Evolutionary conservation across 2,888 invertebrate species (phyloP).

Genomic region (Lamellibrachia columna): DNA sequence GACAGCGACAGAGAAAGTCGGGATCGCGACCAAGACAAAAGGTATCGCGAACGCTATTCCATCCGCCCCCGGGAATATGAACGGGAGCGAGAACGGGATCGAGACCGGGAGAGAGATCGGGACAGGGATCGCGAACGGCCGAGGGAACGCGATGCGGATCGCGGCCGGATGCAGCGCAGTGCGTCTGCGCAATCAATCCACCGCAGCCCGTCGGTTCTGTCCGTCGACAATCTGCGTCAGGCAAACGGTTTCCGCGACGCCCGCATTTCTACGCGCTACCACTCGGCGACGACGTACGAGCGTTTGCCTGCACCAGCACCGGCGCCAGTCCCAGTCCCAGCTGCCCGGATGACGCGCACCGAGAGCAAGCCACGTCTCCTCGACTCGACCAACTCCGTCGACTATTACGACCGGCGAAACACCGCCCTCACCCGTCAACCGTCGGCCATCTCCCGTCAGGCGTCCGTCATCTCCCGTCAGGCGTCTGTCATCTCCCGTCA

Average conservation of each 20-base stretch:
- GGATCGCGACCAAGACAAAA: neutral
- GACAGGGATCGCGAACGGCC: neutral
- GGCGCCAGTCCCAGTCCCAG: neutral
- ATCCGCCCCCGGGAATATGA: neutral
- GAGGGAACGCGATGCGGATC: neutral
- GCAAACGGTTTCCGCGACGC: neutral
- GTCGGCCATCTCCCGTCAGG: neutral
- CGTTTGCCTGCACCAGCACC: neutral
- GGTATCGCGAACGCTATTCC: neutral
- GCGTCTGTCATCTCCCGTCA: neutral
- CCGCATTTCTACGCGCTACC: neutral
- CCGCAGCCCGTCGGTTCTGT: neutral
- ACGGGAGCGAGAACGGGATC: neutral
- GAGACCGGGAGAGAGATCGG: neutral
- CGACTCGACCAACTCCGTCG: neutral
- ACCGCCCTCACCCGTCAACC: neutral
- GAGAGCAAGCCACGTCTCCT: neutral
- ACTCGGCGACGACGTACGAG: conserved; percentile 5
- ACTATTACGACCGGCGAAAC: neutral
- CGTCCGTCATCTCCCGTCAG: neutral
- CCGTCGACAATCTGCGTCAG: neutral
- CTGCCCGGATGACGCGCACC: neutral
- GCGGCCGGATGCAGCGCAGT: neutral
- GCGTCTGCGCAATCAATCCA: neutral
- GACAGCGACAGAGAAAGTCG: neutral